Evolutionary conservation across 2,113 vertebrate species (phyloP), one percentile per base, ranked within the genome.

Genomic region (Passer montanus): DNA sequence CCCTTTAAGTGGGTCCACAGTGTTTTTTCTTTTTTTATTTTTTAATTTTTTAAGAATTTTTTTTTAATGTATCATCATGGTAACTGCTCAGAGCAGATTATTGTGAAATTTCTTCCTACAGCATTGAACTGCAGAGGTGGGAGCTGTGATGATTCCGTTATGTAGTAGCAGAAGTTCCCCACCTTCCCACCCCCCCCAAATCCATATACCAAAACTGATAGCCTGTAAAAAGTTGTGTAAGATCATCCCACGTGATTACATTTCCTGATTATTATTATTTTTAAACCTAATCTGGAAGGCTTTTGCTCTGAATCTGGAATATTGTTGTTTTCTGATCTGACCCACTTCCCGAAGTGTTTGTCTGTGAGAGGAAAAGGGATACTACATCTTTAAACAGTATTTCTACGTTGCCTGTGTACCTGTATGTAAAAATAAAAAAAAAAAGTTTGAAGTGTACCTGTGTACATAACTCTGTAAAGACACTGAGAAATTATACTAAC

Each of bases 401-500:
- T 98, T 98, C 97, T 97, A 96, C 95, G 98, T 98, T 98, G 97
- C 98, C 98, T 99, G 98, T 99, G 98, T 99, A 98, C 98, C 94
- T 98, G 97, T 97, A 95, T 97, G 97, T 98, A 97, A 98, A 98
- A 98, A 97, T 98, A 98, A 97, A 97, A 97, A 96, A 41, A 93
- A 89, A 96, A 97, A 92, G 93, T 98, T 98, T 98, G 96, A 98
- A 98, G 97, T 98, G 98, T 99, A 99, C 99, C 98, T 99, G 98
- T 99, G 99, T 99, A 99, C 98, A 99, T 99, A 99, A 98, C 98
- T 99, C 98, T 99, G 99, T 99, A 99, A 99, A 99, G 98, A 99
- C 99, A 99, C 99, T 99, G 99, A 99, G 98, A 99, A 99, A 99
- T 98, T 99, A 99, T 99, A 99, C 99, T 99, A 99, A 99, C 98